phyloP scores from a whole-genome alignment of 2,888 invertebrate species.

The Lacanobia wlatinum region DNA sequence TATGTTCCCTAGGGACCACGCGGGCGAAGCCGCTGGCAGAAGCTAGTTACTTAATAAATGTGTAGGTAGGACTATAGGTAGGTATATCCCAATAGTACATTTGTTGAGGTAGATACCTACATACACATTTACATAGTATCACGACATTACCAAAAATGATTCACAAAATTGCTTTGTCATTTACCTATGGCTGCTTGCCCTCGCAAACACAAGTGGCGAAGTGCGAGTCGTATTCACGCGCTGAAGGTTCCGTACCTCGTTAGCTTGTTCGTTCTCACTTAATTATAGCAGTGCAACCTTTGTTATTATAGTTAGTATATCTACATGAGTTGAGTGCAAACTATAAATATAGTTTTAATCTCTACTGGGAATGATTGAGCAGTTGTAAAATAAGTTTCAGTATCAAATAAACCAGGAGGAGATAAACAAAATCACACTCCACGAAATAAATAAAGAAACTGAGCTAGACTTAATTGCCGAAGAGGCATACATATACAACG shows the following conservation, averaged over 20 bases:
- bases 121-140: not conserved
- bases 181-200: conserved; percentile 21
- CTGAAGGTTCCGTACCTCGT: conserved; percentile 26
- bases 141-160: conserved; percentile 7
- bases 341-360: no score
- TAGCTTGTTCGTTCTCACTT: conserved; percentile 27
- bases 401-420: no score
- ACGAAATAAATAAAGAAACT: not conserved
- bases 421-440: no score
- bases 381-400: no score
- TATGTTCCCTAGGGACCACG: no score
- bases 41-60: no score
- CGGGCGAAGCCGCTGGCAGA: no score
- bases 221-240: conserved; percentile 31
- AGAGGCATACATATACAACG: not conserved
- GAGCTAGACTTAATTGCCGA: not conserved
- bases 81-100: no score
- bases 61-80: no score
- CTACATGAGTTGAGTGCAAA: not conserved
- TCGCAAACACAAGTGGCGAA: conserved; percentile 21
- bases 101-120: no score
- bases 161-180: conserved; percentile 23
- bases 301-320: conserved; percentile 1
- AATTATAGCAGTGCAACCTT: conserved; percentile 29
- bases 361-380: not conserved